Evolutionary conservation across 1,140 invertebrate genomes (phyloP).

Genomic region (Tetragnatha versicolor): DNA sequence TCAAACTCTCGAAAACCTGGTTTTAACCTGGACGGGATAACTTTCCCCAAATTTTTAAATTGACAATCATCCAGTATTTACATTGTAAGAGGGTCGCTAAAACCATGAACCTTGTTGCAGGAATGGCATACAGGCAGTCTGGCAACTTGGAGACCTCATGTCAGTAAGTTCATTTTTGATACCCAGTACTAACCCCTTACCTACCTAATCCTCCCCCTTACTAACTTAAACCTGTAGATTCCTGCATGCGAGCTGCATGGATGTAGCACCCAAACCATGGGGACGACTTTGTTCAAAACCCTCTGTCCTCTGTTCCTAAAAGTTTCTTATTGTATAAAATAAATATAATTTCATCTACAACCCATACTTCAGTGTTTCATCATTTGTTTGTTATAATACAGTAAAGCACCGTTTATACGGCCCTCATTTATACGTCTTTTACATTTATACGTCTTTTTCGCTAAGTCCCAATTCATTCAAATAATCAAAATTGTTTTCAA

Average conservation of each 20-base stretch:
- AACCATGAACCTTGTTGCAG: slow-evolving; percentile 55
- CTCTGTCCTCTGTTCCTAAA: too few relatives aligned
- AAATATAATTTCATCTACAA: background rate
- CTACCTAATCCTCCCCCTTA: slow-evolving; percentile 29
- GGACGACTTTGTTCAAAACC: too few relatives aligned
- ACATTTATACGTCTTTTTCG: too few relatives aligned
- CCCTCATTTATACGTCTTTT: too few relatives aligned
- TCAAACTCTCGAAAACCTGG: too few relatives aligned
- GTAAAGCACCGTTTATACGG: too few relatives aligned
- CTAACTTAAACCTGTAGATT: slow-evolving; percentile 39
- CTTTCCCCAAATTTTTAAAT: background rate
- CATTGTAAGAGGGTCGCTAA: slow-evolving; percentile 40
- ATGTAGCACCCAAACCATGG: too few relatives aligned
- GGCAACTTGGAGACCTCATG: slow-evolving; percentile 56
- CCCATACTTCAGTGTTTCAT: background rate
- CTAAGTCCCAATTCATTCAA: too few relatives aligned
- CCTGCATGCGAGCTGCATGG: slow-evolving; percentile 56
- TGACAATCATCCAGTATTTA: background rate
- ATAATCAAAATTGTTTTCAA: too few relatives aligned
- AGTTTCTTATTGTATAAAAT: background rate
- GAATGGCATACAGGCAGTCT: slow-evolving; percentile 55
- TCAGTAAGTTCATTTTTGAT: slow-evolving; percentile 47
- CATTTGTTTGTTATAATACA: background rate
- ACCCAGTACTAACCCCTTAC: slow-evolving; percentile 38
- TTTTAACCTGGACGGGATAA: too few relatives aligned